These are phyloP conservation scores for Manduca sexta DNA, from an alignment of 1,140 invertebrate species.

Conservation along the genomic window DNA sequence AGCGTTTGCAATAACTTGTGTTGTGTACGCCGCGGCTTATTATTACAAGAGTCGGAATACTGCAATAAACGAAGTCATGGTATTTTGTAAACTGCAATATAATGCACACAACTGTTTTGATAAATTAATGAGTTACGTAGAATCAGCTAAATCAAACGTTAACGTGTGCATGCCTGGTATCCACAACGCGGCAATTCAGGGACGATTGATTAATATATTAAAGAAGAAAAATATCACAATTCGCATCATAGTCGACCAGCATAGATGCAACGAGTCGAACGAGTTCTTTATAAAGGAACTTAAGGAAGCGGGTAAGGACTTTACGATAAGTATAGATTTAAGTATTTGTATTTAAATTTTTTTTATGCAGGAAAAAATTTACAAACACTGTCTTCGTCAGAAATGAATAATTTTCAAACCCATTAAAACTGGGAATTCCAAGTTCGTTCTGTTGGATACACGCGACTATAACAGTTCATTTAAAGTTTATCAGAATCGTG, in stretches of 20 bases:
- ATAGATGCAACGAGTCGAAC: slow-evolving; percentile 54
- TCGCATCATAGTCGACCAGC: slow-evolving; percentile 51
- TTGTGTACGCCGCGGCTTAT: slow-evolving; percentile 54
- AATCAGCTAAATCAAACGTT: slow-evolving; percentile 45
- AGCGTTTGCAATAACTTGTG: slow-evolving; percentile 54
- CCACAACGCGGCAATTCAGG: slow-evolving; percentile 61
- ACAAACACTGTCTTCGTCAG: too few species aligned
- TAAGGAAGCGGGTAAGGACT: slow-evolving; percentile 45
- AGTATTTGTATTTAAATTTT: too few species aligned
- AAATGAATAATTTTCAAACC: too few species aligned
- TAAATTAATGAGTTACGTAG: slow-evolving; percentile 57
- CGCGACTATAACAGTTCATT: too few species aligned
- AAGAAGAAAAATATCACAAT: slow-evolving; percentile 52
- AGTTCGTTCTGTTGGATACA: too few species aligned
- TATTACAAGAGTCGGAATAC: slow-evolving; percentile 53
- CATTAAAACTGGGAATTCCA: too few species aligned
- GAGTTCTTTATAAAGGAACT: slow-evolving; percentile 58
- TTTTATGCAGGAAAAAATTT: too few species aligned
- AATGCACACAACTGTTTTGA: slow-evolving; percentile 64
- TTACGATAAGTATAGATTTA: too few species aligned
- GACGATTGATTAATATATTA: slow-evolving; percentile 44
- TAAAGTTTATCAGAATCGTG: too few species aligned
- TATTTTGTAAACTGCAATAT: slow-evolving; percentile 63
- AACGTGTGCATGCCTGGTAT: slow-evolving; percentile 65
- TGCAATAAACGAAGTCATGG: slow-evolving; percentile 66